Evolutionary conservation across 2,113 vertebrate genomes (phyloP), one percentile per base, ranked within the genome.

Genomic region (Pseudopodoces humilis): DNA sequence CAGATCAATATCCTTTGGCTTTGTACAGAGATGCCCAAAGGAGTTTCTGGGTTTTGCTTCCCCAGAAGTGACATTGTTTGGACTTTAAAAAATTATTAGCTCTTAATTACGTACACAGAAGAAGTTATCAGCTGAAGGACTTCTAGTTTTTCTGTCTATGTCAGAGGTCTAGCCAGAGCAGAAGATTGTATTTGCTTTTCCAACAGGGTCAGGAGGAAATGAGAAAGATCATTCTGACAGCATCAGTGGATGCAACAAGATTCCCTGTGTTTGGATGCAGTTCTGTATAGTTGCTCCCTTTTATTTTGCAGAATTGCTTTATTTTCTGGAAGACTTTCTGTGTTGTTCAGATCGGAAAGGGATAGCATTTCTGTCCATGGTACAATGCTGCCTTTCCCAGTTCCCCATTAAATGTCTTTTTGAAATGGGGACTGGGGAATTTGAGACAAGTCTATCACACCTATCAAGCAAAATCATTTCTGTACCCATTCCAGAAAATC

Each of bases 281-380:
- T 10, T 63, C 60, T 90, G 78, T 52, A 53, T 39, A 80, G 27
- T 23, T 79, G 28, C 30, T 85, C 27, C 27, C 47, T 83, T 30
- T 8, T 44, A 7, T 81, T 85, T 88, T 79, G 22, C 46, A 82
- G 70, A 63, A 46, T 43, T 78, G 16, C 37, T 63, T 56, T 33
- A 7, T 25, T 50, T n/a, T 50, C 49, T 59, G 64, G 16, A 37
- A 84, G 14, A 6, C 43, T 58, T 76, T 22, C 43, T 33, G 31
- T 30, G 27, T 15, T 80, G 35, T 20, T 77, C 44, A 22, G 21
- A 46, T 37, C 47, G 31, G 50, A 53, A 78, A 60, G 11, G 28
- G 22, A 7, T 15, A 70, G 24, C 0, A 0, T 59, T 91, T 88
- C 39, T 50, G 37, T 33, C 59, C 8, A 3, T 18, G 11, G 35